Evolutionary conservation across 2,797 vertebrate species (phyloP).

Genomic region (Catamblyrhynchus diadema): DNA sequence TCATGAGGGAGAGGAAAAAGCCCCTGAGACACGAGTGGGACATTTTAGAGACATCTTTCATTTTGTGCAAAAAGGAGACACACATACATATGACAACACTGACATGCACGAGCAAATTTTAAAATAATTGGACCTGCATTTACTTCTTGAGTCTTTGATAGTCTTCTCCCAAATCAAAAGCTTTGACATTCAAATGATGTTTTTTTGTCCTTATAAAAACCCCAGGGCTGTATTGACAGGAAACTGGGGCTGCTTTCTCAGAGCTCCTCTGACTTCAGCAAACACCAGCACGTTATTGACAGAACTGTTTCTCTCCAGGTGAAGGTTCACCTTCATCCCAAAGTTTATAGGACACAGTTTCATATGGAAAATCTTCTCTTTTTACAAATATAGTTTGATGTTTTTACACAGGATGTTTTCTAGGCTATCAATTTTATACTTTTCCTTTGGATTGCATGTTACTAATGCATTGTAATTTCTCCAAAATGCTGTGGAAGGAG

Average conservation of each 20-base stretch:
- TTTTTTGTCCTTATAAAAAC: background rate
- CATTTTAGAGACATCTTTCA: background rate
- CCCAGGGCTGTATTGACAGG: background rate
- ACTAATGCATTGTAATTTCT: conserved; percentile 22
- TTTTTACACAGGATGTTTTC: conserved; percentile 3
- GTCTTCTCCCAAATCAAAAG: background rate
- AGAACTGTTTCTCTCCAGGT: conserved; percentile 20
- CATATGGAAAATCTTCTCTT: background rate
- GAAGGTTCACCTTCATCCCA: background rate
- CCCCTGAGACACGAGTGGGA: rapidly evolving
- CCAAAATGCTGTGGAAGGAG: background rate
- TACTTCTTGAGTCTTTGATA: background rate
- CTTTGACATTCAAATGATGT: background rate
- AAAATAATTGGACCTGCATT: background rate
- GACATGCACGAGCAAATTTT: background rate
- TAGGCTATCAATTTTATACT: background rate
- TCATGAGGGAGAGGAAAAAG: background rate
- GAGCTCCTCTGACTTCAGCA: background rate
- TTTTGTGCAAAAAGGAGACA: background rate
- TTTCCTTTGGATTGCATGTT: background rate
- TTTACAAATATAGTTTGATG: background rate
- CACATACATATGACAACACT: background rate
- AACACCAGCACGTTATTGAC: background rate
- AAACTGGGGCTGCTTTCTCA: background rate
- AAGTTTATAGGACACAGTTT: conserved; percentile 5